These are phyloP conservation scores for Ceyx margarethae DNA, from an alignment of 2,113 vertebrate genomes.

Conservation along the genomic window DNA sequence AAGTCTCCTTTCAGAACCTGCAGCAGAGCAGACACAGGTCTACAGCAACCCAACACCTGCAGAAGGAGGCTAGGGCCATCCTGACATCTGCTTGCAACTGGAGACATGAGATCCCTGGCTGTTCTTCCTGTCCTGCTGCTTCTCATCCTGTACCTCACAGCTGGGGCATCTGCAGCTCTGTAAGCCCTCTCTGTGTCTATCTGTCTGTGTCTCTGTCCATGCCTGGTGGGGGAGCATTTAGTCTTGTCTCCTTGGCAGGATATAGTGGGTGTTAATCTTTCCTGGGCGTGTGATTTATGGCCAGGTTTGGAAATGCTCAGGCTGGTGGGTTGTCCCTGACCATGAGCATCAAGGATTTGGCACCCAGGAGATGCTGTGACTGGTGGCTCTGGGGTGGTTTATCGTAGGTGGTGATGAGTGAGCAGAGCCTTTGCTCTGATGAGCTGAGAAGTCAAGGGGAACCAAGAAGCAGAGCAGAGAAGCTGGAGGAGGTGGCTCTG, in stretches of 20 bases:
- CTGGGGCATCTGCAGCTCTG: not conserved
- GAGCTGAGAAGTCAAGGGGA: not conserved
- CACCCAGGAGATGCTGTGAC: not conserved
- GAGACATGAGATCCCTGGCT: not conserved
- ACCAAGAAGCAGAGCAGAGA: not conserved
- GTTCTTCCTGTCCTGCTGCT: not conserved
- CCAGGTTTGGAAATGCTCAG: not conserved
- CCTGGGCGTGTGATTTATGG: accelerated
- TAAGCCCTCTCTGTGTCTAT: not conserved
- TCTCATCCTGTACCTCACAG: not conserved
- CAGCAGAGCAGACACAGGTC: accelerated
- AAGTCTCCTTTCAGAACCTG: not conserved
- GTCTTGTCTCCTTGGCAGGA: not conserved
- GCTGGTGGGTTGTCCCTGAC: not conserved
- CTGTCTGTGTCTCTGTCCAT: not conserved
- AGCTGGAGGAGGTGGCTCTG: not conserved
- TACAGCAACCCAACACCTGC: not conserved
- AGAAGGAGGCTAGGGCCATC: not conserved
- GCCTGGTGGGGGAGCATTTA: not conserved
- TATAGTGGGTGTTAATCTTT: not conserved
- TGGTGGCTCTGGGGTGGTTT: not conserved
- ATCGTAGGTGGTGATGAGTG: not conserved
- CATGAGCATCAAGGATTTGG: accelerated
- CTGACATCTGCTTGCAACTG: not conserved
- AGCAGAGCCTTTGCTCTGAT: not conserved